Percentiles rank a stretch among this genome's conserved stretches.
Evolutionary conservation across 2,113 vertebrate genomes (phyloP).

Genomic region (Rhinolophus ferrumequinum): DNA sequence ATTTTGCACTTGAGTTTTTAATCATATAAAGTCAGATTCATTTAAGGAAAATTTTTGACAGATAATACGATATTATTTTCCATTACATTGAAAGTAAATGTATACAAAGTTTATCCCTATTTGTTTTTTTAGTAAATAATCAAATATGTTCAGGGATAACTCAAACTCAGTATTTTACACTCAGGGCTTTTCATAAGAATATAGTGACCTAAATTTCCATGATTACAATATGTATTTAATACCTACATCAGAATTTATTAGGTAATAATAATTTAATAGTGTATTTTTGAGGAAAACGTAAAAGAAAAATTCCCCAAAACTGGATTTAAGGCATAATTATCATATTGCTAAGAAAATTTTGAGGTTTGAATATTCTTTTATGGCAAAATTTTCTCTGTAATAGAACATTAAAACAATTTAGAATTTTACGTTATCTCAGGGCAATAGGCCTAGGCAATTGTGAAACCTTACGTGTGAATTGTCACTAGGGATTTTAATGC

Average conservation of each 20-base stretch:
- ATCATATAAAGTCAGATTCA: not conserved
- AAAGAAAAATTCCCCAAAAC: not conserved
- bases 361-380: not conserved
- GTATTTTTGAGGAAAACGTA: not conserved
- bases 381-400: not conserved
- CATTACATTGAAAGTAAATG: not conserved
- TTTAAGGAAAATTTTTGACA: not conserved
- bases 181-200: not conserved
- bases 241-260: not conserved
- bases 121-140: slow-evolving; percentile 36
- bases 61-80: not conserved
- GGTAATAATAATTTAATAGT: not conserved
- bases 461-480: not conserved
- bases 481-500: not conserved
- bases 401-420: not conserved
- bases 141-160: not conserved
- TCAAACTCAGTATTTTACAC: not conserved
- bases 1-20: not conserved
- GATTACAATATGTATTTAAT: not conserved
- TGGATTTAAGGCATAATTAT: not conserved
- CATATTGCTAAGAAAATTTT: not conserved
- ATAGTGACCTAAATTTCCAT: not conserved
- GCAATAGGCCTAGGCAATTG: not conserved
- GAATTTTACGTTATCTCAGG: not conserved
- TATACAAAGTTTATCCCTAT: not conserved